These are phyloP conservation scores for Diloba caeruleocephala DNA, from an alignment of 2,888 invertebrate species.

Conservation along the genomic window DNA sequence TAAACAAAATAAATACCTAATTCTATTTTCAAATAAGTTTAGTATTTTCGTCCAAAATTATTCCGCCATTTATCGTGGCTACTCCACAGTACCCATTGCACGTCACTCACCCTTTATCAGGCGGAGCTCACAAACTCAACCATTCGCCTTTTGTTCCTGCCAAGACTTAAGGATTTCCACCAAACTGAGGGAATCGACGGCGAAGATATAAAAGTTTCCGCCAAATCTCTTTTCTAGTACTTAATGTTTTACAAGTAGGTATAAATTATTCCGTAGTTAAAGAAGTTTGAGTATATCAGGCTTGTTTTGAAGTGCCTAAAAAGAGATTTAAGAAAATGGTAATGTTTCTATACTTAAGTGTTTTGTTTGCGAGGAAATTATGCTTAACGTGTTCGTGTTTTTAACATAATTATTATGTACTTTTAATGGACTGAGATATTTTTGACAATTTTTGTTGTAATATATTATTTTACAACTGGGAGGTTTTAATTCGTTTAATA, in stretches of 20 bases:
- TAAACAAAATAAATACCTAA: no score
- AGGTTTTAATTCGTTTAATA: no score
- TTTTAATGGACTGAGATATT: no score
- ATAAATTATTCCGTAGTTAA: neutral
- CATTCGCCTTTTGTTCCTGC: constrained; percentile 45
- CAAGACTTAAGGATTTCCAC: constrained; percentile 33
- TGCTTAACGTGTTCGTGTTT: neutral
- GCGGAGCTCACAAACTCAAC: constrained; percentile 29
- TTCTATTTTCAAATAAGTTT: no score
- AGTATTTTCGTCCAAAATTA: neutral
- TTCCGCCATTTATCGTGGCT: constrained; percentile 24
- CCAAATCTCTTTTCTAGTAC: constrained; percentile 19
- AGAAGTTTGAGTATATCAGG: neutral
- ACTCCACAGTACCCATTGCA: constrained; percentile 54
- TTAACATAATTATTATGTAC: no score
- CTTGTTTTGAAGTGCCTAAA: neutral
- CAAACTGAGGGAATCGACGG: constrained; percentile 34
- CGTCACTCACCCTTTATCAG: constrained; percentile 69
- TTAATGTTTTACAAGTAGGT: neutral
- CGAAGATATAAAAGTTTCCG: constrained; percentile 40
- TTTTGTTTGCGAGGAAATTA: neutral
- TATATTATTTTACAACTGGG: no score
- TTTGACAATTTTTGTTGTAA: no score
- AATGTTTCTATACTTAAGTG: neutral
- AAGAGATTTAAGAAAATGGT: neutral